Percentiles rank a stretch among this genome's conserved stretches.
Evolutionary conservation across 2,797 vertebrate species (phyloP).

Genomic region (Gymnodraco acuticeps): DNA sequence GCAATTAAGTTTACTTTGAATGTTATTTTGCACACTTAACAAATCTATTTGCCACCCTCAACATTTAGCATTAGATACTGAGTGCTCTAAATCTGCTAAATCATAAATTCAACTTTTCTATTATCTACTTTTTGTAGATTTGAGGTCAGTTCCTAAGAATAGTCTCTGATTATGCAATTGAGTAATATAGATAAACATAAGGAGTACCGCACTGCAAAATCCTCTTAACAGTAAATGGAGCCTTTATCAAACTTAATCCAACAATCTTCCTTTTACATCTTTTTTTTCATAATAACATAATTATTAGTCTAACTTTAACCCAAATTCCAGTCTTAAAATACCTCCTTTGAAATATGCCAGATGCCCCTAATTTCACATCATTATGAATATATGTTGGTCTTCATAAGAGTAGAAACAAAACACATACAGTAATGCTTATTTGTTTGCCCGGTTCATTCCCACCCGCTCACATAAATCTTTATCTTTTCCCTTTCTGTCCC

Average conservation of each 20-base stretch:
- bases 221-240: background rate
- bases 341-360: background rate
- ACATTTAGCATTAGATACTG: background rate
- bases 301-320: background rate
- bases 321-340: background rate
- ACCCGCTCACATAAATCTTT: slow-evolving; percentile 28
- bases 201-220: background rate
- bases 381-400: background rate
- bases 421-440: slow-evolving; percentile 24
- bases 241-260: background rate
- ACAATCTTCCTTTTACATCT: background rate
- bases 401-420: background rate
- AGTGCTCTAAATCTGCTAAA: background rate
- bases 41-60: background rate
- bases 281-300: background rate
- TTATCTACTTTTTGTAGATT: background rate
- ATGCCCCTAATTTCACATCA: background rate
- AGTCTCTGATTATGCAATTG: background rate
- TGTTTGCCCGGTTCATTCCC: slow-evolving; percentile 30
- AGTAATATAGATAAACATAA: background rate
- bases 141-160: background rate
- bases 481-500: slow-evolving; percentile 25
- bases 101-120: rapidly evolving
- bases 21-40: background rate
- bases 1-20: no score